phyloP scores from a whole-genome alignment of 2,113 vertebrate genomes.

The Gadus chalcogrammus region DNA sequence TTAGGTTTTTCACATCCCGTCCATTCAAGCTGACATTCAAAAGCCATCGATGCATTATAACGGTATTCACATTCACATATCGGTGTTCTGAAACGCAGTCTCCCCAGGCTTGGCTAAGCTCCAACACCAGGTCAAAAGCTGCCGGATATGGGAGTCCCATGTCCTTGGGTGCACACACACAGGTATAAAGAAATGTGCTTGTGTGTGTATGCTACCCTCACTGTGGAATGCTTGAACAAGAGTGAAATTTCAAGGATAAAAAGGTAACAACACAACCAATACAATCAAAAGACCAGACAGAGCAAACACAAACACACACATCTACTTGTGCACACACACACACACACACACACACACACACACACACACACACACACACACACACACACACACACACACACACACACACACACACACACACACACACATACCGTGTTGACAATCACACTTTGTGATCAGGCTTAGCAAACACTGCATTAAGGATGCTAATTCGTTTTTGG shows the following conservation, averaged over 20 bases:
- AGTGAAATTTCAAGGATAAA: background rate
- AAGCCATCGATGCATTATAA: slow-evolving; percentile 18
- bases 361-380: too few species aligned
- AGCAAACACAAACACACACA: too few species aligned
- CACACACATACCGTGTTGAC: slow-evolving; percentile 26
- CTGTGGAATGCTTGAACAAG: background rate
- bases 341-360: too few species aligned
- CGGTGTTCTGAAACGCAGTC: too few species aligned
- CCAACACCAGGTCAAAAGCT: background rate
- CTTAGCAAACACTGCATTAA: slow-evolving; percentile 57
- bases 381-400: background rate
- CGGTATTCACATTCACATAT: slow-evolving; percentile 7
- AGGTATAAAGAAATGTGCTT: background rate
- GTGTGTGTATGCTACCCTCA: background rate
- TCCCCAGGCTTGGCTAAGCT: background rate
- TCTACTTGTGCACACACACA: too few species aligned
- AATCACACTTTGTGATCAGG: slow-evolving; percentile 55
- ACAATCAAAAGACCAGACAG: too few species aligned
- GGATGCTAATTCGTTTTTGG: slow-evolving; percentile 60
- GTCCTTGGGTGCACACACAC: background rate
- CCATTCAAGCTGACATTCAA: slow-evolving; percentile 24
- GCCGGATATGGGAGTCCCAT: background rate
- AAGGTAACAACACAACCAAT: too few species aligned
- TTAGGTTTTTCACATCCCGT: background rate
- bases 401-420: background rate